Percentiles rank a stretch among this genome's conserved stretches.
phyloP scores from a whole-genome alignment of 1,140 invertebrate species.

The Druon quercuslanigerum region DNA sequence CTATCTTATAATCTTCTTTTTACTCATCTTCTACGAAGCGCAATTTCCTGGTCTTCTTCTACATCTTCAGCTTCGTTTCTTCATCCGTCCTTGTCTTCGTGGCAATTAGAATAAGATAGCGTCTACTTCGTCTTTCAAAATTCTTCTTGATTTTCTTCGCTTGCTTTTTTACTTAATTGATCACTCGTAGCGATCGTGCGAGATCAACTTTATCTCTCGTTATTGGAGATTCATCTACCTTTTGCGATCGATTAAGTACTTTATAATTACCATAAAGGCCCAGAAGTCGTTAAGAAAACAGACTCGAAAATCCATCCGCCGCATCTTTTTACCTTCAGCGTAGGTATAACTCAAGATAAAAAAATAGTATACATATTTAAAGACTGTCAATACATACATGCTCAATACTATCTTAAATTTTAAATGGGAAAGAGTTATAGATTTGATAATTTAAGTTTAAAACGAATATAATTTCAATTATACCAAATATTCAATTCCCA shows the following conservation, averaged over 20 bases:
- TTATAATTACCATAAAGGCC: not conserved
- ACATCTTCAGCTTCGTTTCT: constrained; percentile 9
- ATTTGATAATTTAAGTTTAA: no score
- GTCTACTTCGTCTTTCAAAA: constrained; percentile 40
- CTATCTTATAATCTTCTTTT: constrained; percentile 49
- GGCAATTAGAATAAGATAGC: constrained; percentile 60
- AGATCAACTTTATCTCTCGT: not conserved
- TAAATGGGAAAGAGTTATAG: no score
- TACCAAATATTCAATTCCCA: no score
- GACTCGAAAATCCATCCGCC: no score
- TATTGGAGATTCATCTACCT: not conserved
- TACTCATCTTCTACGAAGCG: constrained; percentile 35
- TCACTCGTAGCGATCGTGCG: constrained; percentile 41
- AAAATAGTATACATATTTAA: no score
- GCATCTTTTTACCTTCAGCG: no score
- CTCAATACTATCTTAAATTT: no score
- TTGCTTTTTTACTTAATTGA: constrained; percentile 44
- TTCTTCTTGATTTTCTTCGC: constrained; percentile 42
- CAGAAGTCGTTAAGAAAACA: no score
- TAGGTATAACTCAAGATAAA: no score
- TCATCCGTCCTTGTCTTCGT: constrained; percentile 38
- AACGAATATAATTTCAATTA: no score
- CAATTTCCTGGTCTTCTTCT: constrained; percentile 52
- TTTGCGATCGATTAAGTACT: not conserved
- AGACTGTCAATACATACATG: no score